Evolutionary conservation across 2,797 vertebrate genomes (phyloP).

Genomic region (Pelochelys cantorii): DNA sequence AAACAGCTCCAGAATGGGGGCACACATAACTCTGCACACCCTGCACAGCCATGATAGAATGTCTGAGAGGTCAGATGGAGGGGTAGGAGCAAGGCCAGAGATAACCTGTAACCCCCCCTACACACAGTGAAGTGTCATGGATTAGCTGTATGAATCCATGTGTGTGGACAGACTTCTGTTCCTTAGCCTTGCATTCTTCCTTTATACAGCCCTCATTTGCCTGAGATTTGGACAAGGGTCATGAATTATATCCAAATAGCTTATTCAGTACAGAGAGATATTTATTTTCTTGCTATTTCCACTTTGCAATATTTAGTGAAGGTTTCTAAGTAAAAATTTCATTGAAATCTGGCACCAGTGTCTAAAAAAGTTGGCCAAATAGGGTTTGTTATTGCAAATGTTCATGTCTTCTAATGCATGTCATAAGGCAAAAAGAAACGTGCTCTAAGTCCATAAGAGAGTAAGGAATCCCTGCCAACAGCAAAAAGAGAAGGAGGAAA

Average conservation of each 20-base stretch:
- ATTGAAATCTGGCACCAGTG: background rate
- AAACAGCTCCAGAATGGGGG: background rate
- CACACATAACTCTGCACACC: background rate
- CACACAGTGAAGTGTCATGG: background rate
- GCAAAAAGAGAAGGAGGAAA: conserved; percentile 68
- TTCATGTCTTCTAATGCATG: conserved; percentile 50
- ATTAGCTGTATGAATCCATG: background rate
- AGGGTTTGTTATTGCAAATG: conserved; percentile 40
- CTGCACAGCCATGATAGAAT: background rate
- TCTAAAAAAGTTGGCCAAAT: fast-evolving
- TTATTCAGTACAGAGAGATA: background rate
- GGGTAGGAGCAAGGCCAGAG: background rate
- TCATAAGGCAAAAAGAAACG: conserved; percentile 48
- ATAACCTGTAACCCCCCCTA: background rate
- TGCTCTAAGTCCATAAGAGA: conserved; percentile 59
- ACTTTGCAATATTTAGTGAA: fast-evolving
- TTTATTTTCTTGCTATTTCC: background rate
- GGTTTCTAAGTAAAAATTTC: conserved; percentile 35
- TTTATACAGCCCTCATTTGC: background rate
- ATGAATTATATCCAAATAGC: fast-evolving
- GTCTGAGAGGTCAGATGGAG: background rate
- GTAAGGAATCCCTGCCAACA: conserved; percentile 69
- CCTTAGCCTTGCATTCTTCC: background rate
- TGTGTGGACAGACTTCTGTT: background rate
- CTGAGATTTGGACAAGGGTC: conserved; percentile 1